Base-by-base conservation (phyloP, 1,140 invertebrate species). In the Probaryconus sp. region DNA sequence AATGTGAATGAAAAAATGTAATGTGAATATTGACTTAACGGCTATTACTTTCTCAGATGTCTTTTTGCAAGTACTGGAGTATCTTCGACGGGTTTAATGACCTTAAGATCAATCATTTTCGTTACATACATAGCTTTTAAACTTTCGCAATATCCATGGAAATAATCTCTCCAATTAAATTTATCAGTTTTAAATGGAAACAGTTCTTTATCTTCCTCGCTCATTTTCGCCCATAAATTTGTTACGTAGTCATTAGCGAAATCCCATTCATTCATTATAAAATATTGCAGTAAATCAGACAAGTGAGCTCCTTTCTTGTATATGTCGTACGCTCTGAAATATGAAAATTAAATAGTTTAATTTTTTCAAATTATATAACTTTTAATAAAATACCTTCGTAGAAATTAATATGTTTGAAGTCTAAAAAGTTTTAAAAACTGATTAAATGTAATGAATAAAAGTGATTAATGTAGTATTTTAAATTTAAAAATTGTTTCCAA, bases 301-400 rank as follows among this genome's bases (percentile, higher is more conserved):
- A 68, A 40, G 0, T 60, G 60, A 11, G 33, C 24, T 6, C 63
- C 58, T 1, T 53, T 40, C 10, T 35, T 24, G 13, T 71, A 71
- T 4, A 76, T 26, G 1, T 65, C 24, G 17, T 61, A 63, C 13
- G 65, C 9, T 6, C 67, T 76, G 48, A 55, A 63, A 74, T 30
- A 53, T 7, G 18, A 9, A 14, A 6, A 21, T 3, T n/a, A n/a
- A n/a, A n/a, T n/a, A n/a, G n/a, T n/a, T n/a, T n/a, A 11, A 21
- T 18, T 28, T 16, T 10, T 24, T 10, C 7, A 4, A 42, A 16
- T 10, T 13, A 24, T 6, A 31, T 13, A 37, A 4, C 3, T 6
- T 37, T n/a, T n/a, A n/a, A n/a, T n/a, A n/a, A n/a, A n/a, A n/a
- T n/a, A n/a, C n/a, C n/a, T n/a, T n/a, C n/a, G n/a, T n/a, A n/a